Evolutionary conservation across 2,797 vertebrate genomes (phyloP), one percentile per base, ranked within the genome.

Genomic region (Melanotaenia trifasciata): DNA sequence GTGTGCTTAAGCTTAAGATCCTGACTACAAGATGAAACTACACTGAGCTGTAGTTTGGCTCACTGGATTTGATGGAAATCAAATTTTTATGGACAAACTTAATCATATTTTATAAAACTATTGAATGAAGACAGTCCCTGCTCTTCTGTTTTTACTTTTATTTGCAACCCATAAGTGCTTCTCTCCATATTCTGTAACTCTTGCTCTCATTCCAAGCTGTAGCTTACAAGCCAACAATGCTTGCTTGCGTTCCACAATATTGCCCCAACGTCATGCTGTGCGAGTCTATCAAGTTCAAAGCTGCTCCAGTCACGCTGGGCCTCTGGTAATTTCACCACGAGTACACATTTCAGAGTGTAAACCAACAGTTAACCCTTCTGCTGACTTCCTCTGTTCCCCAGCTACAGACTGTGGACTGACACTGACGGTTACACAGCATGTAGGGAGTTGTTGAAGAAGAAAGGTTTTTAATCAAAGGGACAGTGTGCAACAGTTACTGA

Each of bases 211-310:
- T 86, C 70, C 66, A 72, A 70, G 76, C 79, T 61, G 59, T 50
- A 58, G 57, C 59, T 74, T 67, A 76, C 58, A 40, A 81, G 36
- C 57, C 54, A 54, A 58, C 6, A 40, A 70, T 67, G 75, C 76
- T 68, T 22, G 38, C 62, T 61, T 69, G 26, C 43, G 13, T 53
- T 79, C 58, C 64, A 51, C 67, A 69, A 64, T 73, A 73, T 70
- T 45, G 78, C 74, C 70, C 74, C 66, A 36, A 51, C 85, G 75
- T 70, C 82, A 58, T 12, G 7, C 83, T 89, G 84, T 87, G 86
- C 80, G 79, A 76, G 72, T 87, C 82, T 84, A 51, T 78, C 70
- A 65, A 69, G 88, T 87, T 91, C 74, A 86, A 86, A 90, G 84
- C 78, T 72, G 79, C 71, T 75, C 57, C 66, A 43, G 50, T 82